Evolutionary conservation across 2,113 vertebrate genomes (phyloP).

Genomic region (Percina caprodes): DNA sequence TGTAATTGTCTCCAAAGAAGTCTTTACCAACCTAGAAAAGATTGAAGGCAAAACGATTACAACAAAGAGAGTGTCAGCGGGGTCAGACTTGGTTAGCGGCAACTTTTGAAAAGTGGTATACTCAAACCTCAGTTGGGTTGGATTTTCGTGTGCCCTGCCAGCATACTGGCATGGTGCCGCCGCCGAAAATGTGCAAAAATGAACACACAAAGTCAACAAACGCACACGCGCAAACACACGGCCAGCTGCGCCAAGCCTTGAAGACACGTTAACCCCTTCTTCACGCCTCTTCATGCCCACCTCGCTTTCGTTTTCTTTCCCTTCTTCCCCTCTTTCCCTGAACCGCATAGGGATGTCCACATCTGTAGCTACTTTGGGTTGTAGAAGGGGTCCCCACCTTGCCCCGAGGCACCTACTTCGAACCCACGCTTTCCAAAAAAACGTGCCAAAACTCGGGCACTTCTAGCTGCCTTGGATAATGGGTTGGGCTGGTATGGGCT

Average conservation of each 20-base stretch:
- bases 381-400: constrained; percentile 81
- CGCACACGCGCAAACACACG: constrained; percentile 77
- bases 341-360: constrained; percentile 81
- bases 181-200: constrained; percentile 74
- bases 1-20: constrained; percentile 95
- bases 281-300: constrained; percentile 81
- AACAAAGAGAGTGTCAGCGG: constrained; percentile 74
- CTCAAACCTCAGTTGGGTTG: constrained; percentile 80
- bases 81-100: constrained; percentile 85
- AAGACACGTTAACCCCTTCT: constrained; percentile 83
- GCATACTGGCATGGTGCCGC: constrained; percentile 82
- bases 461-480: constrained; percentile 72
- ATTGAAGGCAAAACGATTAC: constrained; percentile 77
- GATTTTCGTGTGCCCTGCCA: constrained; percentile 80
- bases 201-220: constrained; percentile 78
- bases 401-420: constrained; percentile 79
- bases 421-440: constrained; percentile 85
- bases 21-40: constrained; percentile 94
- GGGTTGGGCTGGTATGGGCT: constrained; percentile 77
- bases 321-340: constrained; percentile 69
- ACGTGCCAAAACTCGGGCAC: constrained; percentile 80
- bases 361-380: constrained; percentile 79
- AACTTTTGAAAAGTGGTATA: constrained; percentile 80
- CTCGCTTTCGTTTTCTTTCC: constrained; percentile 73
- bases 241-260: constrained; percentile 85